Base-by-base conservation (phyloP, 2,888 invertebrate species). In the Calameuta filiformis region DNA sequence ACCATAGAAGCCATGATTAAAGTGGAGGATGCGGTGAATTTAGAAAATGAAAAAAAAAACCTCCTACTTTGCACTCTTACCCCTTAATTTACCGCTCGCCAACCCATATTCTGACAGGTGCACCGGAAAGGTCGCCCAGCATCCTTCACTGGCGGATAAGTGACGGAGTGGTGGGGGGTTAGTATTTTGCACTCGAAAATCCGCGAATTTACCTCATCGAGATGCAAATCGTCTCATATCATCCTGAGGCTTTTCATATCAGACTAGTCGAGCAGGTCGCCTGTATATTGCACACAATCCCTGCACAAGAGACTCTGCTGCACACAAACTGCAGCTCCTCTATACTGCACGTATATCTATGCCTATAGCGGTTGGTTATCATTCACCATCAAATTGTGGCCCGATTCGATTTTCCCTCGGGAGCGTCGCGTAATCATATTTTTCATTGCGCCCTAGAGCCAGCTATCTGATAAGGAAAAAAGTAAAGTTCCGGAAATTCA, bases 191-290 rank as follows among this genome's bases (percentile, higher is more conserved):
- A 56, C 56, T 56, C 15, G 75, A 75, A 31, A 56, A 30, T 56
- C 68, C 75, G 69, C 31, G 69, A 35, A 30, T 71, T 12, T 15
- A 73, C 78, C 56, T 56, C 75, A 79, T 82, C 77, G 74, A 82
- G 68, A 82, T 82, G 81, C 80, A 82, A 78, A 82, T 80, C 77
- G 73, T 78, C 68, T 77, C 75, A 68, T 77, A 23, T 56, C 56
- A 23, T 56, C 71, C 68, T 33, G 75, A 56, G 71, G 78, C 79
- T 77, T 80, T 79, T 77, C 79, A 77, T 80, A 77, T 77, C 74
- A 80, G 23, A 15, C 56, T 9, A 23, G 56, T 9, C 56, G 56
- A 56, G 6, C 15, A 56, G 23, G 56, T 56, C 56, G 1, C 23
- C 56, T 56, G 2, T 56, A 56, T 23, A 56, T 56, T 56, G 56